Base-by-base conservation (phyloP, 2,888 invertebrate genomes). In the Phytoseiulus persimilis region DNA sequence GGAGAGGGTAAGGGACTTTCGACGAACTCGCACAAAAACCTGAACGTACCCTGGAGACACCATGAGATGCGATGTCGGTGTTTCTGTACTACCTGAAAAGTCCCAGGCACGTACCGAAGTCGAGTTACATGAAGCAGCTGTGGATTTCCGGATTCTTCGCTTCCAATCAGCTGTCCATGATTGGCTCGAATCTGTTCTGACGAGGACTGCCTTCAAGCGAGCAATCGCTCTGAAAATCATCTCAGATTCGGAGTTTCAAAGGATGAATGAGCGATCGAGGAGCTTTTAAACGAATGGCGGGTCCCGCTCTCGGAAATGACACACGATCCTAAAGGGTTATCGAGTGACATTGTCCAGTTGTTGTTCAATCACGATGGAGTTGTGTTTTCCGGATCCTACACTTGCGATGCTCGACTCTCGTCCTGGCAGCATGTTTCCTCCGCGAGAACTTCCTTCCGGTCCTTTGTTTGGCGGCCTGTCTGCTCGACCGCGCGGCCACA, bases 401-500 rank as follows among this genome's bases (percentile, higher is more conserved):
- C 65, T 65, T 23, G 2, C 65, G 46, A 46, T 6, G 46, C 46
- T 11, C 65, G 28, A 28, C 65, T 14, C 65, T 65, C 18, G 23
- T 65, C 65, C 28, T 28, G 65, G 28, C 28, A 23, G 65, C 65
- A 18, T 65, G 65, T 65, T 65, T 65, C 65, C 2, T 65, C 18
- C 65, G 65, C 32, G 87, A 87, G 87, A 87, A 33, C 87, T 87
- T 87, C 87, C 87, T 87, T 87, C 87, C 87, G 87, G 39, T 45
- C 39, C 31, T 87, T 87, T 87, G 87, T 87, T 33, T 87, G 87
- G 65, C 18, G 65, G 1, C 18, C 28, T 65, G 65, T 65, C 65
- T 46, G 46, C 46, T 46, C 46, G 46, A 11, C 14, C 65, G 65
- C 11, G 23, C 65, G 65, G 2, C 65, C 65, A 23, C 65, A 28